Conservation (phyloP, 2,797 vertebrate species). For the Sebastes flavidus region DNA sequence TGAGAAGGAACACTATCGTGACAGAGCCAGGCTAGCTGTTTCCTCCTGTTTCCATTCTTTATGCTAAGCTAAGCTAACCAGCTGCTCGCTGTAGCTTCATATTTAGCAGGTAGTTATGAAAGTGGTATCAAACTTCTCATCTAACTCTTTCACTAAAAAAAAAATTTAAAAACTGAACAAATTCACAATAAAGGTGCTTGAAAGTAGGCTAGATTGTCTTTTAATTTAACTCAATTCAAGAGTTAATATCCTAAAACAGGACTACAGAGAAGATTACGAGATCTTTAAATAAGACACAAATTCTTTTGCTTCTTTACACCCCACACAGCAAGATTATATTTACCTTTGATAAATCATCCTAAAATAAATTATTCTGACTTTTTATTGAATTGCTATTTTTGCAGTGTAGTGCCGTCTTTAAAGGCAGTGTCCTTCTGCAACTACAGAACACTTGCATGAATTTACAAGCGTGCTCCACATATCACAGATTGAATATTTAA, state of each 20-base stretch:
- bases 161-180: neutral
- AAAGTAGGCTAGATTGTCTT: neutral
- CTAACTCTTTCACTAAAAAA: neutral
- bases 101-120: neutral
- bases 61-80: neutral
- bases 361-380: neutral
- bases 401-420: slow-evolving; percentile 31
- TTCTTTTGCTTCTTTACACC: neutral
- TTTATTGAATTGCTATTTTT: slow-evolving; percentile 26
- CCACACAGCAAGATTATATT: neutral
- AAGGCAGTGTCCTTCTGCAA: slow-evolving; percentile 5
- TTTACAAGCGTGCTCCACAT: neutral
- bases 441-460: slow-evolving; percentile 40
- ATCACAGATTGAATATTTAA: slow-evolving; percentile 19
- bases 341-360: neutral
- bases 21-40: too few relatives aligned
- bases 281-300: neutral
- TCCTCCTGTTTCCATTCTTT: neutral
- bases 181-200: neutral
- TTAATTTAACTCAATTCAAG: neutral
- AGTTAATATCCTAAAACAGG: neutral
- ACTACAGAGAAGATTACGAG: neutral
- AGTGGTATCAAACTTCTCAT: neutral
- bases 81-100: neutral
- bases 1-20: neutral